These are phyloP conservation scores for Lottia gigantea DNA, from an alignment of 2,888 invertebrate species.

Conservation along the genomic window DNA sequence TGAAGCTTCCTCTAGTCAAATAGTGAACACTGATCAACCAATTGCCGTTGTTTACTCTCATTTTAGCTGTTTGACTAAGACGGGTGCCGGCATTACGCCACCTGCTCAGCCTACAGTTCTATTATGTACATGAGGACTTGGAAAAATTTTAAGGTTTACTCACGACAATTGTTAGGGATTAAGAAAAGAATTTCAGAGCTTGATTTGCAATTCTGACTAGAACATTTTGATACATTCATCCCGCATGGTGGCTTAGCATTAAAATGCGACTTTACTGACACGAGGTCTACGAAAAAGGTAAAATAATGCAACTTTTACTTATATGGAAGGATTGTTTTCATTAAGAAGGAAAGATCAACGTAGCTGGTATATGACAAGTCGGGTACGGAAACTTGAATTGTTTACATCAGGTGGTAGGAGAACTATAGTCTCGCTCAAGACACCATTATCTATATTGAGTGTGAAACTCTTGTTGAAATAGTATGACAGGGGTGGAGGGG, in stretches of 20 bases:
- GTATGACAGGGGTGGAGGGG: slow-evolving; percentile 11
- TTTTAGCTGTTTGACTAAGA: slow-evolving; percentile 23
- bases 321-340: slow-evolving; percentile 13
- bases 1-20: slow-evolving; percentile 17
- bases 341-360: slow-evolving; percentile 10
- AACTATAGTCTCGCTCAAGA: slow-evolving; percentile 1
- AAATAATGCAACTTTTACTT: slow-evolving; percentile 25
- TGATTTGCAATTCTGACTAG: slow-evolving; percentile 14
- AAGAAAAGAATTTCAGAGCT: slow-evolving; percentile 20
- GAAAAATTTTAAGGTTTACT: slow-evolving; percentile 29
- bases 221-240: slow-evolving; percentile 22
- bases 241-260: slow-evolving; percentile 18
- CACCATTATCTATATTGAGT: slow-evolving; percentile 7
- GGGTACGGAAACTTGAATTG: neutral
- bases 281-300: neutral
- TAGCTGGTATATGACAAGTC: slow-evolving; percentile 4
- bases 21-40: slow-evolving; percentile 8
- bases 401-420: slow-evolving; percentile 7
- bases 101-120: slow-evolving; percentile 19
- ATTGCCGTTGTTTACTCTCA: slow-evolving; percentile 19
- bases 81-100: slow-evolving; percentile 17
- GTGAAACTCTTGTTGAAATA: slow-evolving; percentile 2
- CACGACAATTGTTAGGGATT: slow-evolving; percentile 31
- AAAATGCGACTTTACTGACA: slow-evolving; percentile 13
- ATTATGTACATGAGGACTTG: slow-evolving; percentile 27